A percentile compares a stretch with the other conserved stretches of the same genome.
phyloP scores from a whole-genome alignment of 2,888 invertebrate species.

The Andrena bicolor region DNA sequence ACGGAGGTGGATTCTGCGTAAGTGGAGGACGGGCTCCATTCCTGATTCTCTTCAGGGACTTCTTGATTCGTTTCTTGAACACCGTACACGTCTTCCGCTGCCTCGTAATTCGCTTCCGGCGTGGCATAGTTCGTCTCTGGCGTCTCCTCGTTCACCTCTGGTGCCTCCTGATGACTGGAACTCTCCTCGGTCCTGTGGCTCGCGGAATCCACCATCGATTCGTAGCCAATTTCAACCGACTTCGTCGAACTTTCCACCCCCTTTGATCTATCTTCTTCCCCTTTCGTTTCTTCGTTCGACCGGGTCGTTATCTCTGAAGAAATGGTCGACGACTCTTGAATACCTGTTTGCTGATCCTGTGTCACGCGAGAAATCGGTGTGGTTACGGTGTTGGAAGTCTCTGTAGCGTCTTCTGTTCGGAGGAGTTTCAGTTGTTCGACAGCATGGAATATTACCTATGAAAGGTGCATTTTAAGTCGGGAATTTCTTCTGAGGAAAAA shows the following conservation, averaged over 20 bases:
- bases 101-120: conserved; percentile 75
- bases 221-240: not conserved
- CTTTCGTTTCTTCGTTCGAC: not conserved
- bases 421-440: conserved; percentile 79
- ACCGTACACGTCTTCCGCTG: conserved; percentile 63
- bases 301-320: not conserved
- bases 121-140: conserved; percentile 75
- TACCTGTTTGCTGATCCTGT: conserved; percentile 62
- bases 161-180: conserved; percentile 64
- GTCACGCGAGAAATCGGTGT: conserved; percentile 5
- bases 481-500: not conserved
- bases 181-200: not conserved
- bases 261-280: not conserved
- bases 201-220: not conserved
- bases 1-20: not conserved
- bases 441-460: conserved; percentile 80
- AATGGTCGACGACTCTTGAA: conserved; percentile 34
- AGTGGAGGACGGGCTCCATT: conserved; percentile 4
- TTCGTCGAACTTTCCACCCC: not conserved
- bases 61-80: conserved; percentile 66
- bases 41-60: conserved; percentile 49
- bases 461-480: not conserved
- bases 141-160: conserved; percentile 77
- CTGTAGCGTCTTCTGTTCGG: conserved; percentile 70
- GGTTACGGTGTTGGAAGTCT: conserved; percentile 42